These are phyloP conservation scores for Platanista minor DNA, from an alignment of 2,113 vertebrate genomes.

Conservation along the genomic window DNA sequence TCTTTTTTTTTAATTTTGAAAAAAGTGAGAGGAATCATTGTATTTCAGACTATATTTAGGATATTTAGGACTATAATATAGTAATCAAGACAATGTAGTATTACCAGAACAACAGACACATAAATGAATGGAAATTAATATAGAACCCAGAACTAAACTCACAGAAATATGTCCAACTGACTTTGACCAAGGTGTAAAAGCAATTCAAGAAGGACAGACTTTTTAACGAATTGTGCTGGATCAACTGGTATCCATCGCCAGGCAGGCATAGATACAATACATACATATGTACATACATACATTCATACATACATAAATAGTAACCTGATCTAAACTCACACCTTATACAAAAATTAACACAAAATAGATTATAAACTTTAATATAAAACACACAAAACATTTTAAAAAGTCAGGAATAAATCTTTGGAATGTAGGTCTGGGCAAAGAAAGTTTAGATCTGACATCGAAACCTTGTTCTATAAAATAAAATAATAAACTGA, in stretches of 20 bases:
- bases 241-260: neutral
- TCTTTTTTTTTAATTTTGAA: neutral
- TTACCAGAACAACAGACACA: neutral
- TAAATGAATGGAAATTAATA: neutral
- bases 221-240: neutral
- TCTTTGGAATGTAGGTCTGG: neutral
- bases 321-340: neutral
- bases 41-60: neutral
- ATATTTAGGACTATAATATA: neutral
- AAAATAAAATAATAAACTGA: neutral
- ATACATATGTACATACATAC: neutral
- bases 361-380: neutral
- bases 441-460: neutral
- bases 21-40: neutral
- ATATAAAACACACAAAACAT: neutral
- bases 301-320: neutral
- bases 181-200: neutral
- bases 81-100: neutral
- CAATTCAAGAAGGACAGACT: neutral
- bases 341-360: neutral
- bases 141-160: neutral
- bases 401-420: neutral
- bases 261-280: neutral
- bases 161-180: neutral
- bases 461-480: neutral